These are phyloP conservation scores for Nyctibius grandis DNA, from an alignment of 2,797 vertebrate genomes.

Conservation along the genomic window DNA sequence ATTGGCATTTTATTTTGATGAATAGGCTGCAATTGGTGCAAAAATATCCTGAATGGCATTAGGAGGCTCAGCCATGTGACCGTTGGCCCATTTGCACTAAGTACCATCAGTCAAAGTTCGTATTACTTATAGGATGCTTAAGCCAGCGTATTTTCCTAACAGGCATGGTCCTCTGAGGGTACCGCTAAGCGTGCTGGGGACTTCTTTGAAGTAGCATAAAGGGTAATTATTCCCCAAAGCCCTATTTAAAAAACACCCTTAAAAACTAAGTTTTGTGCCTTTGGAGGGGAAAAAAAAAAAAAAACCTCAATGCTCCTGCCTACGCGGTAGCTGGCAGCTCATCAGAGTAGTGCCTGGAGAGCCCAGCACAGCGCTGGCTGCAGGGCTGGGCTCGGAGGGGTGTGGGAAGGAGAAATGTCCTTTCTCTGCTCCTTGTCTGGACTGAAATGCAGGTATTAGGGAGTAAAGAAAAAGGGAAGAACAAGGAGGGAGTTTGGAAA, in stretches of 20 bases:
- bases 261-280: background rate
- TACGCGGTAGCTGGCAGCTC: background rate
- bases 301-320: background rate
- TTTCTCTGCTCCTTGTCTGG: background rate
- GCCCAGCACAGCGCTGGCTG: background rate
- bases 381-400: background rate
- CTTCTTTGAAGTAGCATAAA: conserved; percentile 15
- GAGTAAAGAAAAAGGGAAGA: background rate
- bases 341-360: background rate
- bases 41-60: conserved; percentile 32
- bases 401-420: background rate
- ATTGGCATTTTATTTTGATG: conserved; percentile 57
- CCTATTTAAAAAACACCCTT: background rate
- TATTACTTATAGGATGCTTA: conserved; percentile 29
- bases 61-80: background rate
- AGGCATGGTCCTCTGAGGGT: background rate
- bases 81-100: conserved; percentile 7
- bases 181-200: background rate
- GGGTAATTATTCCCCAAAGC: conserved; percentile 2
- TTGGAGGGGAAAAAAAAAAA: background rate
- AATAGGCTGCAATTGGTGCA: conserved; percentile 43
- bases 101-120: conserved; percentile 14
- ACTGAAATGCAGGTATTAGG: background rate
- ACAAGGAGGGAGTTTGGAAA: background rate
- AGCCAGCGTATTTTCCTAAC: conserved; percentile 1